Percentiles rank a stretch among this genome's conserved stretches.
Evolutionary conservation across 2,113 vertebrate genomes (phyloP).

Genomic region (Mesitornis unicolor): DNA sequence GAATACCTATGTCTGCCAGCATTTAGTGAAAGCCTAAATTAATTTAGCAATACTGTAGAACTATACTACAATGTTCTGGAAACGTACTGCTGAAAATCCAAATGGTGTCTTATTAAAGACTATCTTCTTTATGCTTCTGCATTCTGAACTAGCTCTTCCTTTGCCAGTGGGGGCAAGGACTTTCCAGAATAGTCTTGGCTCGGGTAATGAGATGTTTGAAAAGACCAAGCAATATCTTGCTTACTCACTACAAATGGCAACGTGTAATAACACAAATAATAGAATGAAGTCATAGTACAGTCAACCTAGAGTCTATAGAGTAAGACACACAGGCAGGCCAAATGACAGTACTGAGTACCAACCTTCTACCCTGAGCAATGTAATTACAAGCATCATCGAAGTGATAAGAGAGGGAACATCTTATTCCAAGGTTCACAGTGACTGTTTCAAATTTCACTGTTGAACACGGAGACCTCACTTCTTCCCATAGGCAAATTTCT

Average conservation of each 20-base stretch:
- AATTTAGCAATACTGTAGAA: neutral
- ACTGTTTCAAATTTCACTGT: neutral
- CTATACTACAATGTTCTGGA: neutral
- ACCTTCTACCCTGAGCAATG: neutral
- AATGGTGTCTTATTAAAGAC: neutral
- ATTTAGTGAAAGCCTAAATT: neutral
- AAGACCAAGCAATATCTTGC: neutral
- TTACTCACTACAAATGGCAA: neutral
- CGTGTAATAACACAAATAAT: neutral
- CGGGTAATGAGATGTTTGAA: neutral
- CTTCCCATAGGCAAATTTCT: neutral
- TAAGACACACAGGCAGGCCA: neutral
- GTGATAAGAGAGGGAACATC: neutral
- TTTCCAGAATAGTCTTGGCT: neutral
- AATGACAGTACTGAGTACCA: neutral
- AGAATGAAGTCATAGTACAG: neutral
- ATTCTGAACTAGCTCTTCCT: neutral
- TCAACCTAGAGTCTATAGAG: neutral
- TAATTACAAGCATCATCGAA: neutral
- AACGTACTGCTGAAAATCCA: neutral
- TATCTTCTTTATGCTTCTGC: neutral
- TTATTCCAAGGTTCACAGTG: neutral
- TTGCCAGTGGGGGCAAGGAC: rapidly evolving
- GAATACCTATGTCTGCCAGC: neutral
- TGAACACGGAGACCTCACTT: neutral